A percentile compares a stretch with the other conserved stretches of the same genome.
phyloP scores from a whole-genome alignment of 2,113 vertebrate species.

The Phalacrocorax aristotelis region DNA sequence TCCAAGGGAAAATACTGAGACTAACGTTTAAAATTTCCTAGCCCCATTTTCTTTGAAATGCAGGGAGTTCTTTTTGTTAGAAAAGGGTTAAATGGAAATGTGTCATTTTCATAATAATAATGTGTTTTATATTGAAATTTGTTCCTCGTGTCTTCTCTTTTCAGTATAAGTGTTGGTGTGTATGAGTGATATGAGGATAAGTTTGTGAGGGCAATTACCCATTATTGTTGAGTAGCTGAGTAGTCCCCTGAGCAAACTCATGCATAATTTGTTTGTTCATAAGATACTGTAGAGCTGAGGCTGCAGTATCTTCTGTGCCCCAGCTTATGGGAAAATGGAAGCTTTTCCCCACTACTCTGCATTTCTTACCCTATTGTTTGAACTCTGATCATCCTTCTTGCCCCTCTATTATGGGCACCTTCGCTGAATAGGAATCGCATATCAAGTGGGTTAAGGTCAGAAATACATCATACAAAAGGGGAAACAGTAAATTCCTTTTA shows the following conservation, averaged over 20 bases:
- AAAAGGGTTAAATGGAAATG: slow-evolving; percentile 69
- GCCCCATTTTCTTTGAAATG: not conserved
- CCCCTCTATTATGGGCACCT: slow-evolving; percentile 51
- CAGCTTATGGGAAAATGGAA: slow-evolving; percentile 61
- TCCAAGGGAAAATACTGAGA: slow-evolving; percentile 61
- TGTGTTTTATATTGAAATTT: slow-evolving; percentile 71
- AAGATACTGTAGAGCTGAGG: slow-evolving; percentile 70
- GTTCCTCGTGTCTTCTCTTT: slow-evolving; percentile 63
- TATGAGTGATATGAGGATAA: slow-evolving; percentile 71
- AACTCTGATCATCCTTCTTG: slow-evolving; percentile 58
- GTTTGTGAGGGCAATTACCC: slow-evolving; percentile 76
- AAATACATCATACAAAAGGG: slow-evolving; percentile 32
- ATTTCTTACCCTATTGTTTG: slow-evolving; percentile 66
- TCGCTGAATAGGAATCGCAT: slow-evolving; percentile 8
- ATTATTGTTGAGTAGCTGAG: slow-evolving; percentile 75
- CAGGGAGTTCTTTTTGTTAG: not conserved
- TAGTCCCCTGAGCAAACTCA: slow-evolving; percentile 75
- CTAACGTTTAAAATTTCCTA: slow-evolving; percentile 31
- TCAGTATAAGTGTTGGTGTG: slow-evolving; percentile 61
- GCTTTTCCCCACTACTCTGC: slow-evolving; percentile 53
- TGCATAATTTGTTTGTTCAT: slow-evolving; percentile 78
- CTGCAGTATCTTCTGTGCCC: slow-evolving; percentile 53
- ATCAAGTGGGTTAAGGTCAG: slow-evolving; percentile 48
- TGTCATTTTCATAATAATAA: slow-evolving; percentile 72
- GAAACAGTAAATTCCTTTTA: slow-evolving; percentile 52